A percentile compares a stretch with the other conserved stretches of the same genome.
Evolutionary conservation across 2,888 invertebrate species (phyloP).

Genomic region (Clistopyga incitator): DNA sequence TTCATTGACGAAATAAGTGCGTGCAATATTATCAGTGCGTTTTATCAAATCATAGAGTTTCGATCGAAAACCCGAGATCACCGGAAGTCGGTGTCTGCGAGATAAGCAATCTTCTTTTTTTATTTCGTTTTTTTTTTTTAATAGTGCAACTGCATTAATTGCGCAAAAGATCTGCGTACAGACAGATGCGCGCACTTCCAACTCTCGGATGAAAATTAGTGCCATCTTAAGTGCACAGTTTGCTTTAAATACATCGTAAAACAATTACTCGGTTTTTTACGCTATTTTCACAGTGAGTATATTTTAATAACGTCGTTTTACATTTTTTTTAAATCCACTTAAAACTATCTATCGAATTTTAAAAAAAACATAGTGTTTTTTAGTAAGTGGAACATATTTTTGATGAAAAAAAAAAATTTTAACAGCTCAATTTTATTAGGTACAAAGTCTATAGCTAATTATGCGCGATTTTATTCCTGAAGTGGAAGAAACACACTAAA

Average conservation of each 20-base stretch:
- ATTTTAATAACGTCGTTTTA: not conserved
- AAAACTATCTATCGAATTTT: not conserved
- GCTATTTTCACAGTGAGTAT: not conserved
- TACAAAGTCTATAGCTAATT: slow-evolving; percentile 15
- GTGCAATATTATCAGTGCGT: not conserved
- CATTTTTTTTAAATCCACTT: not conserved
- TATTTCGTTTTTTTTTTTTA: not conserved
- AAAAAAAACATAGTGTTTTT: not conserved
- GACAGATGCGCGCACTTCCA: slow-evolving; percentile 6
- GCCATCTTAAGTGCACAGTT: slow-evolving; percentile 3
- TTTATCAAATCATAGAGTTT: not conserved
- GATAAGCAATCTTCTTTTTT: slow-evolving; percentile 8
- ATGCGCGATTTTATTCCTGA: slow-evolving; percentile 6
- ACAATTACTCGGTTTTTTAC: not conserved
- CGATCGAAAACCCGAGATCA: not conserved
- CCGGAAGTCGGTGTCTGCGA: not conserved
- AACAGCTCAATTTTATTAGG: not conserved
- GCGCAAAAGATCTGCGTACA: not conserved
- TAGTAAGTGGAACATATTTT: not conserved
- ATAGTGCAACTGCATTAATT: slow-evolving; percentile 14
- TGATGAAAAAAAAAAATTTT: not conserved
- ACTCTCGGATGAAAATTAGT: slow-evolving; percentile 12
- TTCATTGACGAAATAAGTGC: not conserved
- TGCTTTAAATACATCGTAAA: not conserved
- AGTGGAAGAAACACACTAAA: slow-evolving; percentile 7